Evolutionary conservation across 2,113 vertebrate species (phyloP), one percentile per base, ranked within the genome.

Genomic region (Chauna torquata): DNA sequence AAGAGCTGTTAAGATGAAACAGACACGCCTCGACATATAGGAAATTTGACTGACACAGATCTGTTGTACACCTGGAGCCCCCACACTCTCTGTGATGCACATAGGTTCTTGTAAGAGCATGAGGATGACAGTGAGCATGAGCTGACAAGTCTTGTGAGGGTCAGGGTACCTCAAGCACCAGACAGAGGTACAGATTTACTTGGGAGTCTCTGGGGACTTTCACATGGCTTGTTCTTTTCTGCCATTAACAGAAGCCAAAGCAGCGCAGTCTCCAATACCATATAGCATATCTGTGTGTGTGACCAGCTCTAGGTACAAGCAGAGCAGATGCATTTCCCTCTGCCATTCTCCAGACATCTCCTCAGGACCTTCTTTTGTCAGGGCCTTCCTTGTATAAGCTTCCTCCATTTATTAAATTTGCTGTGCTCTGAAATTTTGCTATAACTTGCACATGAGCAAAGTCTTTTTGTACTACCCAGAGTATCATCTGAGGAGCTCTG

Each of bases 91-190:
- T 1, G 0, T 44, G 64, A 15, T 28, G 7, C 25, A 13, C 36
- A 14, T 6, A 34, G 6, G 15, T 55, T 38, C 25, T 55, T 32
- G 12, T 15, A 75, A 55, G 47, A 78, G 10, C 19, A 20, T 18
- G 32, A 50, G 50, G 18, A 30, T 0, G 2, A 15, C 1, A 1
- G 11, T 71, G 55, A 81, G 9, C 3, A 0, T 44, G 40, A 80
- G 28, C 54, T 92, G 30, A 27, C 22, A 62, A 65, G 11, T 10
- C 13, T 22, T 70, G 9, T 28, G 16, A 57, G 30, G 50, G 25
- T 12, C 0, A 1, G 69, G 25, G 45, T 52, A 61, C 57, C 27
- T 82, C 42, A 64, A 25, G 14, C 8, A 54, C 14, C 10, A 16
- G 0, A 2, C 5, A 57, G 47, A 87, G 24, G 28, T 34, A 25